phyloP scores from a whole-genome alignment of 1,140 invertebrate species.

The Penaeus vannamei region DNA sequence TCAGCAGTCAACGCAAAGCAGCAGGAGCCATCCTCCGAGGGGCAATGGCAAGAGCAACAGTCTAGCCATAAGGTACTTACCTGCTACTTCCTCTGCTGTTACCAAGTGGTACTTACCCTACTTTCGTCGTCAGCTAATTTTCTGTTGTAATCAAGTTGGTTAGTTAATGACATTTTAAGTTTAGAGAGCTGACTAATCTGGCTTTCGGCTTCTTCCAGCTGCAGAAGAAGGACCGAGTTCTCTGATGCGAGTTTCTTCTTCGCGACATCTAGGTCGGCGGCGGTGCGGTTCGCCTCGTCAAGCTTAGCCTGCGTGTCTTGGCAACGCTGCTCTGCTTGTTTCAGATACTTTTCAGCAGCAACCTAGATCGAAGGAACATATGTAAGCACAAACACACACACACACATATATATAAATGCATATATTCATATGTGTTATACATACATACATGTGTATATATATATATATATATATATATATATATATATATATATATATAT shows the following conservation, averaged over 20 bases:
- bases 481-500: neutral
- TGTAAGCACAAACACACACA: slow-evolving; percentile 7
- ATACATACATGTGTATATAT: neutral
- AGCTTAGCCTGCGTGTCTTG: slow-evolving; percentile 75
- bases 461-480: slow-evolving; percentile 18
- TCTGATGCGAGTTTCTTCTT: slow-evolving; percentile 71
- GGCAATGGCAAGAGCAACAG: neutral
- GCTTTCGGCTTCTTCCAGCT: slow-evolving; percentile 77
- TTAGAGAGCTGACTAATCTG: slow-evolving; percentile 74
- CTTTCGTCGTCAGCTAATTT: slow-evolving; percentile 68
- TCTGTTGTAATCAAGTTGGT: slow-evolving; percentile 42
- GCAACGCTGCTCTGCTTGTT: slow-evolving; percentile 75
- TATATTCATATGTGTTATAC: neutral
- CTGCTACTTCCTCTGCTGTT: neutral
- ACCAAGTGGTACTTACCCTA: slow-evolving; percentile 72
- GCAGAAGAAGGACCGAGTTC: slow-evolving; percentile 74
- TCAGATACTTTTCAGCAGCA: slow-evolving; percentile 72
- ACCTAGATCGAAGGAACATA: slow-evolving; percentile 71
- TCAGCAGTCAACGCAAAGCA: too few relatives aligned
- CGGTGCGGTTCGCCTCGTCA: slow-evolving; percentile 71
- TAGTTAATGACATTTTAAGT: slow-evolving; percentile 46
- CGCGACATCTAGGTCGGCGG: slow-evolving; percentile 42
- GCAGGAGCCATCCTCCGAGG: too few relatives aligned
- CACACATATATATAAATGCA: neutral
- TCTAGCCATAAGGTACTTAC: neutral